Conservation (phyloP, 2,888 invertebrate species). For the Litoditis marina region DNA sequence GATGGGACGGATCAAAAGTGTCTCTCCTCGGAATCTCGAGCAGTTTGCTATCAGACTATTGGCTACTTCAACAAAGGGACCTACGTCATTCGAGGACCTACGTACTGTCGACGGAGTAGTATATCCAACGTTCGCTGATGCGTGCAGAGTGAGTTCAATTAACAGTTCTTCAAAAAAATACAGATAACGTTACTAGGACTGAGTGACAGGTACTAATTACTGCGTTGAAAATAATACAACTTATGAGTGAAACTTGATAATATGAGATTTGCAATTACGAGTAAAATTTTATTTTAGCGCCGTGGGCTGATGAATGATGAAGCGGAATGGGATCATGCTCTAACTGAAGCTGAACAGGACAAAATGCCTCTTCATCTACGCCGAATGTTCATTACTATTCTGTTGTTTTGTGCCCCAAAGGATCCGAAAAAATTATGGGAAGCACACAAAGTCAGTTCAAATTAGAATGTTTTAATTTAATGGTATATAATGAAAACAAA, state of each 20-base stretch:
- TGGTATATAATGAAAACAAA: too few species aligned
- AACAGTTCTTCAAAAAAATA: not conserved
- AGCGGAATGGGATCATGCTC: slow-evolving; percentile 5
- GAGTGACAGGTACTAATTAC: too few species aligned
- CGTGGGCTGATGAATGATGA: slow-evolving; percentile 17
- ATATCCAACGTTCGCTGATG: slow-evolving; percentile 10
- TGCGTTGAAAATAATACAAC: too few species aligned
- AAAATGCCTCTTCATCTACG: not conserved
- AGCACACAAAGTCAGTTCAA: too few species aligned
- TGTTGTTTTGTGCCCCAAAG: not conserved
- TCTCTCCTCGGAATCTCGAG: slow-evolving; percentile 14
- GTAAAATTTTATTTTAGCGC: too few species aligned
- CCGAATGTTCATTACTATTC: slow-evolving; percentile 9
- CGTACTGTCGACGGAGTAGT: not conserved
- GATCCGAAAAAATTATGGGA: slow-evolving; percentile 4
- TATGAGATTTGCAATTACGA: too few species aligned
- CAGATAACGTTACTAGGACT: too few species aligned
- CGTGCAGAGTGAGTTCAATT: not conserved
- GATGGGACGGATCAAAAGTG: slow-evolving; percentile 9
- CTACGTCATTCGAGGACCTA: slow-evolving; percentile 6
- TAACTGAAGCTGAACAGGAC: slow-evolving; percentile 1
- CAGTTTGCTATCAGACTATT: slow-evolving; percentile 14
- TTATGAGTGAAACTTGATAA: too few species aligned
- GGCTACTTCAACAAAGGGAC: not conserved
- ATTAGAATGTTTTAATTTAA: too few species aligned